A percentile compares a stretch with the other conserved stretches of the same genome.
These are phyloP conservation scores for Trachelus tabidus DNA, from an alignment of 2,888 invertebrate species.

Conservation along the genomic window DNA sequence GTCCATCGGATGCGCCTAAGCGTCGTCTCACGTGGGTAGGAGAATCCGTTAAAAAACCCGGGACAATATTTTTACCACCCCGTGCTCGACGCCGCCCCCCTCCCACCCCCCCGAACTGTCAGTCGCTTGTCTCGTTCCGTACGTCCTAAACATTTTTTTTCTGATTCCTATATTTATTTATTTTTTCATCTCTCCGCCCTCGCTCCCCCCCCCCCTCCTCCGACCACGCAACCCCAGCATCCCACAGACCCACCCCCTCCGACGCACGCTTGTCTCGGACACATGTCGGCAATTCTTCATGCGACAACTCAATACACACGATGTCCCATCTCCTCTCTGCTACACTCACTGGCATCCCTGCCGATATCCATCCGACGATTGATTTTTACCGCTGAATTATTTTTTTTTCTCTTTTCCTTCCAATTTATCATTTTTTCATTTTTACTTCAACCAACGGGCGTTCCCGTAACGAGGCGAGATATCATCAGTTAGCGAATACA, in stretches of 20 bases:
- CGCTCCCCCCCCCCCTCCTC: background rate
- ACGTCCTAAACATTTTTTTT: conserved; percentile 7
- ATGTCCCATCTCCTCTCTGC: conserved; percentile 7
- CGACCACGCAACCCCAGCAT: background rate
- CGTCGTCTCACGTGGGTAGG: background rate
- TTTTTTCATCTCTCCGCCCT: background rate
- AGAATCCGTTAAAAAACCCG: conserved; percentile 5
- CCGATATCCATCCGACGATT: background rate
- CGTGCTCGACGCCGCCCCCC: conserved; percentile 1
- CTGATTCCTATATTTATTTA: conserved; percentile 13
- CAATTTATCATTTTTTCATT: background rate
- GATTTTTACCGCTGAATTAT: background rate
- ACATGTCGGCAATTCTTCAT: conserved; percentile 25
- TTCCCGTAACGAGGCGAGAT: background rate
- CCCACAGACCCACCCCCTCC: background rate
- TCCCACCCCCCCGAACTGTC: conserved; percentile 6
- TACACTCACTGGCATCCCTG: background rate
- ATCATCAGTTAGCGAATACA: background rate
- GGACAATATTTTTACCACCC: background rate
- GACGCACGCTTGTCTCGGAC: conserved; percentile 17
- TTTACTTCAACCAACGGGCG: background rate
- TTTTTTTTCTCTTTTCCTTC: background rate
- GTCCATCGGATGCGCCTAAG: background rate
- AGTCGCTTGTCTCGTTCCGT: conserved; percentile 19
- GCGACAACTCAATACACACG: conserved; percentile 22